These are phyloP conservation scores for Chascanopsetta lugubris DNA, from an alignment of 2,113 vertebrate genomes.

Conservation along the genomic window DNA sequence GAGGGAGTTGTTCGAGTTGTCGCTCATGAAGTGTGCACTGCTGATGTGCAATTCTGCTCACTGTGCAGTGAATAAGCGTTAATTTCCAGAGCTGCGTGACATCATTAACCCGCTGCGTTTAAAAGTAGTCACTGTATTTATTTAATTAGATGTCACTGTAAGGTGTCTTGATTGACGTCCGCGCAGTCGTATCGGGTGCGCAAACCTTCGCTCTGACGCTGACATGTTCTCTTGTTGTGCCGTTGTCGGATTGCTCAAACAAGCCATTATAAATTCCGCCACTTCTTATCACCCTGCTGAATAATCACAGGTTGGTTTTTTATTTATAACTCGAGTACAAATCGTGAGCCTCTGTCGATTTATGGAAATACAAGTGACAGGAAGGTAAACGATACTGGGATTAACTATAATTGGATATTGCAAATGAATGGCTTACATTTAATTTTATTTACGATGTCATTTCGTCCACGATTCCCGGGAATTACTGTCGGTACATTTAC, in stretches of 20 bases:
- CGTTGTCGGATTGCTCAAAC: slow-evolving; percentile 8
- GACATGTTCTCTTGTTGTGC: slow-evolving; percentile 26
- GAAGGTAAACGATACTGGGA: slow-evolving; percentile 1
- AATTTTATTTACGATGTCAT: background rate
- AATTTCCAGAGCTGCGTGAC: slow-evolving; percentile 52
- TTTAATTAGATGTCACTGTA: slow-evolving; percentile 54
- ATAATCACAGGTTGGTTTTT: slow-evolving; percentile 27
- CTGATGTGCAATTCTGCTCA: slow-evolving; percentile 33
- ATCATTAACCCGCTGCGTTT: slow-evolving; percentile 45
- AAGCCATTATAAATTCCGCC: slow-evolving; percentile 11
- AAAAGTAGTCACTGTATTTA: slow-evolving; percentile 32
- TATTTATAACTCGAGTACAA: slow-evolving; percentile 13
- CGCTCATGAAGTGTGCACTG: slow-evolving; percentile 25
- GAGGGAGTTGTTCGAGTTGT: slow-evolving; percentile 3
- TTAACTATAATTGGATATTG: slow-evolving; percentile 1
- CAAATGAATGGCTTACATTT: background rate
- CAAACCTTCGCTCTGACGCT: slow-evolving; percentile 10
- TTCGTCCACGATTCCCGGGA: background rate
- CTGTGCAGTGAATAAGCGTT: slow-evolving; percentile 55
- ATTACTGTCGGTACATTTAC: too few species aligned
- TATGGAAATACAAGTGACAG: background rate
- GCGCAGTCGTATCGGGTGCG: background rate
- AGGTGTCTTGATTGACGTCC: slow-evolving; percentile 42
- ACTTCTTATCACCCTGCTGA: slow-evolving; percentile 26
- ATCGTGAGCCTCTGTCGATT: background rate